phyloP scores from a whole-genome alignment of 2,113 vertebrate genomes.

The Psilopogon haemacephalus region DNA sequence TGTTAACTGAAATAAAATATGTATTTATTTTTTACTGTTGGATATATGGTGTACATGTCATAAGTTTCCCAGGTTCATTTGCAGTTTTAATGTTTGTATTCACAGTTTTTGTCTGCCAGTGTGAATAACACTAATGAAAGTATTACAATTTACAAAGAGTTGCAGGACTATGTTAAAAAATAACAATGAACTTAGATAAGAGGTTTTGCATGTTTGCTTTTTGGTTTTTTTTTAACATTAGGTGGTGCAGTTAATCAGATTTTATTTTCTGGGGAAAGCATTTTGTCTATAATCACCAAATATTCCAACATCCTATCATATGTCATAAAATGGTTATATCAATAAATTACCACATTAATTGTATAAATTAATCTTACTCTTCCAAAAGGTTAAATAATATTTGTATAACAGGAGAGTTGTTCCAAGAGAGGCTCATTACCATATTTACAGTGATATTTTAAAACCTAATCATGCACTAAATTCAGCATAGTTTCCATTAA shows the following conservation, averaged over 20 bases:
- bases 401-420: neutral
- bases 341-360: conserved; percentile 23
- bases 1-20: neutral
- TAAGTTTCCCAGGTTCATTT: neutral
- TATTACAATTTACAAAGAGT: neutral
- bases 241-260: neutral
- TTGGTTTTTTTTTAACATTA: neutral
- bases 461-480: neutral
- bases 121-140: neutral
- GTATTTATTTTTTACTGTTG: neutral
- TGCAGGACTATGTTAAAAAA: neutral
- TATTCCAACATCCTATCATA: neutral
- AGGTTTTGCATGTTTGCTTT: neutral
- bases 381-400: neutral
- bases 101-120: neutral
- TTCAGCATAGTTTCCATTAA: neutral
- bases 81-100: neutral
- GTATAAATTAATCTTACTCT: neutral
- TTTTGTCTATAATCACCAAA: neutral
- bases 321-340: neutral
- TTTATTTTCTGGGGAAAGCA: neutral
- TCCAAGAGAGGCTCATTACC: neutral
- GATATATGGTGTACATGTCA: accelerated
- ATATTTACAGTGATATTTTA: neutral
- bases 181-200: neutral